Base-by-base conservation (phyloP, 2,888 invertebrate genomes). In the Phanerotoma sp. region DNA sequence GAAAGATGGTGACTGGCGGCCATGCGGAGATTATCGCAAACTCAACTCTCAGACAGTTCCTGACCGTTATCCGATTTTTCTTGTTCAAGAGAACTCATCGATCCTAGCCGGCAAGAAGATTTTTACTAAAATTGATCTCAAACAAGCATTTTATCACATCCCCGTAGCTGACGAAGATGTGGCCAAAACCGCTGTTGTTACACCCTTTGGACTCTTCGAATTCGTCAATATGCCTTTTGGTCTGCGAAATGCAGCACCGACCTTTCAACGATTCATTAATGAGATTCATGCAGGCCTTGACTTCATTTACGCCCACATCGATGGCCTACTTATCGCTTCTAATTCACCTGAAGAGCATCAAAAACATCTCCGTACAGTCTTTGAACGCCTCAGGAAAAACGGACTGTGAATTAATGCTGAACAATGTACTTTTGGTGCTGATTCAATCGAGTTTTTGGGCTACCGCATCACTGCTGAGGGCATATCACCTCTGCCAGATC, bases 381-480 rank as follows among this genome's bases (percentile, higher is more conserved):
- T 66, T 15, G 16, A 54, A 10, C 22, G 59, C n/a, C 50, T 69
- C 2, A 9, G 45, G 2, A 20, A 53, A 1, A 52, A 55, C 51
- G 57, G 58, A 0, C 16, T 66, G 1, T 44, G 30, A 3, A 55
- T 65, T 9, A 54, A 77, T 56, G 35, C 62, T 0, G 32, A 55
- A 0, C 77, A 77, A 58, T 74, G 73, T 45, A 50, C 51, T 1
- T 71, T 75, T n/a, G n/a, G n/a, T 53, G 69, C 67, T 2, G 11
- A 32, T 25, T 2, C 35, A 3, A 56, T 74, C 0, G 50, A 56
- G 4, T 75, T 69, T 47, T 54, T 75, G 1, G 73, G 72, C 0
- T 68, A 67, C 51, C 2, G 5, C 1, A 61, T 75, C 4, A 52
- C 62, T 5, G n/a, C n/a, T 7, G 4, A 50, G 1, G 74, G 76